Evolutionary conservation across 2,797 vertebrate genomes (phyloP).

Genomic region (Brotula barbata): DNA sequence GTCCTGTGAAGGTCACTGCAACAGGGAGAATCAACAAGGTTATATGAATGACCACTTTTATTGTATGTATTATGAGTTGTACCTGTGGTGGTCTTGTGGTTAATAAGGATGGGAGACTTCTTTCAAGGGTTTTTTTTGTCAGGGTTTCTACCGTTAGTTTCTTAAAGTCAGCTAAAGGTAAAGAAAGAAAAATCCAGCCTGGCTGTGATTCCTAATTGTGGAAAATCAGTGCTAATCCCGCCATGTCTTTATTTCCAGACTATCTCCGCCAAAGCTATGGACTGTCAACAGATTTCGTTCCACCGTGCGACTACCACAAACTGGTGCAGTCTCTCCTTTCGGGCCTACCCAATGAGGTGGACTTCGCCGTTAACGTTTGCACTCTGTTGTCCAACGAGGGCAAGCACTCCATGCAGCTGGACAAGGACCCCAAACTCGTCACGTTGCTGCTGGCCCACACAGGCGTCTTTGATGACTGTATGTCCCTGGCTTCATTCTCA

Average conservation of each 20-base stretch:
- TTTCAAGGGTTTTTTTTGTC: too few species aligned
- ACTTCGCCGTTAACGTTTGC: slow-evolving; percentile 99
- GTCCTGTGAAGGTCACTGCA: too few species aligned
- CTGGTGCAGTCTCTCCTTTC: slow-evolving; percentile 99
- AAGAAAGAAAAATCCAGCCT: too few species aligned
- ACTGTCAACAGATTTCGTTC: slow-evolving; percentile 93
- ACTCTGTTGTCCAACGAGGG: slow-evolving; percentile 99
- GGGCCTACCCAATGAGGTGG: slow-evolving; percentile 99
- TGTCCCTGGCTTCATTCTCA: slow-evolving; percentile 54
- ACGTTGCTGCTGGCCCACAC: slow-evolving; percentile 96
- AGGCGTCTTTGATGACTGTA: slow-evolving; percentile 98
- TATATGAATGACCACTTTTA: too few species aligned
- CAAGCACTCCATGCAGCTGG: slow-evolving; percentile 99
- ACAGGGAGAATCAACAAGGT: too few species aligned
- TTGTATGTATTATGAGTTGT: too few species aligned
- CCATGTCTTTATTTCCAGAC: slow-evolving; percentile 79
- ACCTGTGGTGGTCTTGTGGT: too few species aligned
- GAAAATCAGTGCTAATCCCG: too few species aligned
- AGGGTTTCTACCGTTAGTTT: too few species aligned
- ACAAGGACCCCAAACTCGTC: slow-evolving; percentile 99
- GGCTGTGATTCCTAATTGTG: too few species aligned
- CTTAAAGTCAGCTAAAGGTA: too few species aligned
- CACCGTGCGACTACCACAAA: slow-evolving; percentile 99
- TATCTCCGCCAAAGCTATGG: slow-evolving; percentile 99
- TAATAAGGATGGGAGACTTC: too few species aligned